These are phyloP conservation scores for Aplysina aerophoba DNA, from an alignment of 37 sponge, comb jelly and placozoan genomes.

Conservation along the genomic window DNA sequence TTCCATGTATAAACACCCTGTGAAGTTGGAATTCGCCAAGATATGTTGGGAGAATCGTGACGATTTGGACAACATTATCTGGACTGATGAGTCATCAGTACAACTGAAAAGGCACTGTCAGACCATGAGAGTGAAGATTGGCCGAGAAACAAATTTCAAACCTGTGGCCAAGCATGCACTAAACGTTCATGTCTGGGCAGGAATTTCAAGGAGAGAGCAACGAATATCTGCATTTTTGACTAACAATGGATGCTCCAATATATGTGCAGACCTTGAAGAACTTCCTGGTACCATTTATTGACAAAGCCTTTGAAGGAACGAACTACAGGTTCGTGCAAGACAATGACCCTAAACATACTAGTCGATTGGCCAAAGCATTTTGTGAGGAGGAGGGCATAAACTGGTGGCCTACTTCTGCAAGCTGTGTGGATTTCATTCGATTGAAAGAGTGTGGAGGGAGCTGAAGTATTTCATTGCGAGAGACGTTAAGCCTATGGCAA, in stretches of 20 bases:
- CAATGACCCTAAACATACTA: constrained; percentile 11
- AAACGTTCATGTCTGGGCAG: constrained; percentile 7
- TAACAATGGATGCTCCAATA: background rate
- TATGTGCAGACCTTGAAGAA: background rate
- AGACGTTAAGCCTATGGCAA: background rate
- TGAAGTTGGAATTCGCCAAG: no score
- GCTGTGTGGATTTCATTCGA: background rate
- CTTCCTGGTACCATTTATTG: constrained; percentile 5
- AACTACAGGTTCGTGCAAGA: constrained; percentile 9
- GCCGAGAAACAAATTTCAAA: background rate
- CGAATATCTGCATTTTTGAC: constrained; percentile 14
- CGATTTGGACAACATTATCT: no score
- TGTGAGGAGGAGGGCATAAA: background rate
- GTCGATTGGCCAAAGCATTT: constrained; percentile 5
- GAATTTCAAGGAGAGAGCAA: constrained; percentile 6
- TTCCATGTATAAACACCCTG: no score
- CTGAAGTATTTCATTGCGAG: constrained; percentile 13
- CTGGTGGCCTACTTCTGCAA: constrained; percentile 37
- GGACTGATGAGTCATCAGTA: no score
- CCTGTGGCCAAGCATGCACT: background rate
- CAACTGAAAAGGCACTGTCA: no score
- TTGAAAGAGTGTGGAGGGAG: constrained; percentile 14
- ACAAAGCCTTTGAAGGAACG: background rate
- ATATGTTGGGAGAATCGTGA: no score
- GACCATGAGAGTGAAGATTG: constrained; percentile 12